Evolutionary conservation across 2,888 invertebrate species (phyloP), one percentile per base, ranked within the genome.

Genomic region (Cheilosia soror): DNA sequence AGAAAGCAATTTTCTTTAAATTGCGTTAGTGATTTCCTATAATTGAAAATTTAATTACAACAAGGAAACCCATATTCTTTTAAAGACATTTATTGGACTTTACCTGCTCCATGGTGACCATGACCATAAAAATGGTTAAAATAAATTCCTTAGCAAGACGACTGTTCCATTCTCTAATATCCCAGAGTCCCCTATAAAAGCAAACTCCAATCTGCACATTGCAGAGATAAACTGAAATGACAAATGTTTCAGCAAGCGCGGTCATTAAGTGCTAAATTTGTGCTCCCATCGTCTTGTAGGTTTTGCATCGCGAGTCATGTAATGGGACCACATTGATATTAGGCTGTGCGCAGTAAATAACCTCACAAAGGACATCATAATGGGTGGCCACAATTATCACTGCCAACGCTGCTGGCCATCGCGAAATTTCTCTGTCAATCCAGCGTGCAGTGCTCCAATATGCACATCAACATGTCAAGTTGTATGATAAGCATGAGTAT

Each of bases 311-410:
- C 63, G 15, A 55, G 15, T 11, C 47, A 47, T 65, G 69, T 66
- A 71, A 66, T 66, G 65, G 62, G 57, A 53, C 72, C 58, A 76
- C 37, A 55, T 53, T 47, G 37, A 65, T 51, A 69, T 51, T 63
- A 37, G 75, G 27, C 42, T 27, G 31, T 25, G 31, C 49, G n/a
- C 58, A 68, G n/a, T 44, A 75, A 81, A 62, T 79, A 55, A 63
- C 53, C 53, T 47, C 37, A 69, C 47, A 79, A 79, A 75, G 66
- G 37, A 84, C 66, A 62, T 66, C 79, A 49, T 25, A 31, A 69
- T 79, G 84, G 79, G 84, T 84, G 84, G 84, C 69, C 84, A 42
- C 75, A 75, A 79, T 79, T 79, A 79, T 79, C 79, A 76, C 25
- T 73, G 58, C 47, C 13, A 13, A 11, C n/a, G 75, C 84, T 68